These are phyloP conservation scores for Caenorhabditis uteleia DNA, from an alignment of 2,888 invertebrate genomes.

Conservation along the genomic window DNA sequence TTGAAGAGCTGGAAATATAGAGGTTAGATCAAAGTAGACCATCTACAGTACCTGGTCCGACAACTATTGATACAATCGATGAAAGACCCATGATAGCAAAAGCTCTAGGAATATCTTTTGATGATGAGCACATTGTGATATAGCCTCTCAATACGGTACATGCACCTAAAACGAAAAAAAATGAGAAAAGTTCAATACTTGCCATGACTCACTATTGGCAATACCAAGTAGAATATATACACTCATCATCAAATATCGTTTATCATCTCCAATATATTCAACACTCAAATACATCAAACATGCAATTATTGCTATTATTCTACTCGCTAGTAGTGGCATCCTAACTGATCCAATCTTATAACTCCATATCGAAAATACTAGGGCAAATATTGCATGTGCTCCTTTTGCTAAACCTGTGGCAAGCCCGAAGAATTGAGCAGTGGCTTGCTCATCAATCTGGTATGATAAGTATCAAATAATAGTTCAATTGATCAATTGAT, in stretches of 20 bases:
- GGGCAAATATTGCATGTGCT: constrained; percentile 29
- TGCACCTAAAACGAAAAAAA: constrained; percentile 15
- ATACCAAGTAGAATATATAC: constrained; percentile 37
- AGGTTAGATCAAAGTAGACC: no score
- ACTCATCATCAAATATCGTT: constrained; percentile 38
- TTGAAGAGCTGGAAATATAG: constrained; percentile 44
- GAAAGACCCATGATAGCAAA: constrained; percentile 32
- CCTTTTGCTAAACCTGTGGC: constrained; percentile 29
- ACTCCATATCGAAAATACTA: constrained; percentile 35
- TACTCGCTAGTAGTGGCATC: constrained; percentile 28
- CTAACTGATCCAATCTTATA: constrained; percentile 33
- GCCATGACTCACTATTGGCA: constrained; percentile 30
- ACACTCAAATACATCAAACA: constrained; percentile 25
- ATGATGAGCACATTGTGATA: constrained; percentile 27
- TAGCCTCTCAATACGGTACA: constrained; percentile 37
- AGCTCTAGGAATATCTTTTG: constrained; percentile 32
- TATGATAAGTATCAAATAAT: no score
- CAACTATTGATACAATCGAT: constrained; percentile 29
- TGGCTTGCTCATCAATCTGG: constrained; percentile 40
- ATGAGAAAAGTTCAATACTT: no score
- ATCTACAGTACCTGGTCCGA: constrained; percentile 41
- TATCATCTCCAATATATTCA: constrained; percentile 22
- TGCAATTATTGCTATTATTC: constrained; percentile 30
- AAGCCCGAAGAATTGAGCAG: constrained; percentile 37
- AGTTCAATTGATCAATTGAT: constrained; percentile 1